These are phyloP conservation scores for Drosophila engyochracea DNA, from an alignment of 2,888 invertebrate species.

Conservation along the genomic window DNA sequence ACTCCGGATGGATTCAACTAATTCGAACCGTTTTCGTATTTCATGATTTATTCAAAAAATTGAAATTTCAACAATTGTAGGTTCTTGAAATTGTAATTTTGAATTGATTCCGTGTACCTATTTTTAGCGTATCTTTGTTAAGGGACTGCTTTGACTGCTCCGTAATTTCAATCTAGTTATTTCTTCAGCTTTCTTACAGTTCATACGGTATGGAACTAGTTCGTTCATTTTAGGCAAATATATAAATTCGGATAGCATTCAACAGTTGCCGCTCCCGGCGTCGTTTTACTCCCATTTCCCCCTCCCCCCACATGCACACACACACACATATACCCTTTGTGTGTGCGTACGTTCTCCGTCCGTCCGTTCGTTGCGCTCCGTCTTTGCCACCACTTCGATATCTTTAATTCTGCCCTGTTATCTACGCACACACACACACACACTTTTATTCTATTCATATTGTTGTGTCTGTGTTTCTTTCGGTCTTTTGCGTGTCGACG, in stretches of 20 bases:
- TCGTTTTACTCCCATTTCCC: background rate
- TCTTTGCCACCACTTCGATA: conserved; percentile 54
- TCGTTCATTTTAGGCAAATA: background rate
- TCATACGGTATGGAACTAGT: background rate
- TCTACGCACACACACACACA: conserved; percentile 50
- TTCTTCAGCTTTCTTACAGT: background rate
- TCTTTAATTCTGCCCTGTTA: conserved; percentile 61
- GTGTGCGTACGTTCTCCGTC: conserved; percentile 8
- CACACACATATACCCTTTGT: background rate
- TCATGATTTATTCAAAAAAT: background rate
- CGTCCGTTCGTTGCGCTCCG: conserved; percentile 18
- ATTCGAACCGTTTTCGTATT: background rate
- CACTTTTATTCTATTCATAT: conserved; percentile 24
- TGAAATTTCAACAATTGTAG: background rate
- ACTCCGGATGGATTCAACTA: background rate
- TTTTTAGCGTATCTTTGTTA: background rate
- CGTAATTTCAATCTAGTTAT: background rate
- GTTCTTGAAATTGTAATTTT: background rate
- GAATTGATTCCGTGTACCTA: background rate
- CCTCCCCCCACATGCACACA: background rate
- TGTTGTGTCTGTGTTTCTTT: conserved; percentile 50
- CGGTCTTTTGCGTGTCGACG: conserved; percentile 56
- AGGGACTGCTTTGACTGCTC: background rate
- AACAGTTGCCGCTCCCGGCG: conserved; percentile 30
- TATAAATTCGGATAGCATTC: conserved; percentile 8